Percentiles rank a stretch among this genome's conserved stretches.
Conservation (phyloP, 2,113 vertebrate genomes). For the Onychorhynchus coronatus region DNA sequence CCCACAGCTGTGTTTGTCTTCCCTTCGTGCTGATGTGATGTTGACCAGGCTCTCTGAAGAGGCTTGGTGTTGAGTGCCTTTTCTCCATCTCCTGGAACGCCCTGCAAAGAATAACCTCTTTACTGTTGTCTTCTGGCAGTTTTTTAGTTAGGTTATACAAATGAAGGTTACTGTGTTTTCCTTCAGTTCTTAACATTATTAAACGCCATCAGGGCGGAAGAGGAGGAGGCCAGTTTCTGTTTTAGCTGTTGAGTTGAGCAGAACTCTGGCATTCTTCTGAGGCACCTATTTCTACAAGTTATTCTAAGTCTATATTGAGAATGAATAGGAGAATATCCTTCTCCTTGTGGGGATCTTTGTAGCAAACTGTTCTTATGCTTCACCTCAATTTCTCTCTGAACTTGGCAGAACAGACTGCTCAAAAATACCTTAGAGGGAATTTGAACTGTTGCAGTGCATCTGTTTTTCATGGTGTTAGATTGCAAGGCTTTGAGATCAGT, state of each 20-base stretch:
- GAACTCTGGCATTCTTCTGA: neutral
- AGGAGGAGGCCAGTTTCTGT: neutral
- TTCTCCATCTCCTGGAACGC: neutral
- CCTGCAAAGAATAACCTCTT: neutral
- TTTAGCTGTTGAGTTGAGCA: neutral
- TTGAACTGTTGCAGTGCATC: neutral
- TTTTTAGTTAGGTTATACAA: neutral
- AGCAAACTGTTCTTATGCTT: neutral
- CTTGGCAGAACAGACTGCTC: neutral
- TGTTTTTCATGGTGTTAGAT: neutral
- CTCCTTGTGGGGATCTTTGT: neutral
- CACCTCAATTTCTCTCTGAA: neutral
- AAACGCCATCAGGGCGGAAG: neutral
- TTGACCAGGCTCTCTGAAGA: neutral
- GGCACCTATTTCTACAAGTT: neutral
- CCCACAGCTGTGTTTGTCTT: neutral
- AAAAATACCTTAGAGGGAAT: neutral
- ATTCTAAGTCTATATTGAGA: neutral
- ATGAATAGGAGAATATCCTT: neutral
- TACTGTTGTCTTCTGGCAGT: neutral
- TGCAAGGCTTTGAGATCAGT: neutral
- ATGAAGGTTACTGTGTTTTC: neutral
- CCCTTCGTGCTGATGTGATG: rapidly evolving
- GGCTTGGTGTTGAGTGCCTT: neutral
- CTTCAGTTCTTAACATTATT: neutral